Percentiles rank a stretch among this genome's conserved stretches.
Evolutionary conservation across 2,888 invertebrate species (phyloP).

Genomic region (Agrotis clavis): DNA sequence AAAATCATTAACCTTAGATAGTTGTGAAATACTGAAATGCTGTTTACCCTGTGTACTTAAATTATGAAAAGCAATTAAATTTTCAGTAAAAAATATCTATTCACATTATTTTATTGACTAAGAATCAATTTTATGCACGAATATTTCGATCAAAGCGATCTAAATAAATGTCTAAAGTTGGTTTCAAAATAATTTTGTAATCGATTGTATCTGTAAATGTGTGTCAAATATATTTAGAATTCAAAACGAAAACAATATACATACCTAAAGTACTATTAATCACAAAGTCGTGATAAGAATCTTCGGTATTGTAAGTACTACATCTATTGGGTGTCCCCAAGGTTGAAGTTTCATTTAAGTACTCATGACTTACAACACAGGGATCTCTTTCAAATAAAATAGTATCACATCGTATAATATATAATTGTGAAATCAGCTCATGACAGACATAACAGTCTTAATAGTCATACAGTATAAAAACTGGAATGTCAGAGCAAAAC

Average conservation of each 20-base stretch:
- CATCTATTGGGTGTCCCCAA: too few species aligned
- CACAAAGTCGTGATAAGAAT: background rate
- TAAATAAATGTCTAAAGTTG: slow-evolving; percentile 24
- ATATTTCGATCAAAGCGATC: slow-evolving; percentile 31
- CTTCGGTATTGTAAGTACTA: too few species aligned
- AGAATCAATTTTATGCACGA: slow-evolving; percentile 27
- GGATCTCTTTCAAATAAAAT: too few species aligned
- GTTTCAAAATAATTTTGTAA: slow-evolving; percentile 43
- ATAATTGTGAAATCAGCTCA: background rate
- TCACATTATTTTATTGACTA: slow-evolving; percentile 15
- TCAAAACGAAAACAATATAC: background rate
- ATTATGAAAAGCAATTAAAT: background rate
- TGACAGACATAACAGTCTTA: background rate
- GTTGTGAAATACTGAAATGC: background rate
- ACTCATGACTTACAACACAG: too few species aligned
- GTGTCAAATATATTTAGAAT: slow-evolving; percentile 25
- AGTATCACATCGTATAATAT: too few species aligned
- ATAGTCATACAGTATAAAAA: background rate
- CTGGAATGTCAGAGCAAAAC: background rate
- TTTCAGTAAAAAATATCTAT: slow-evolving; percentile 1
- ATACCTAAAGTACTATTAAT: background rate
- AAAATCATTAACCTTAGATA: background rate
- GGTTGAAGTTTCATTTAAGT: too few species aligned
- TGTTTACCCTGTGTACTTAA: background rate
- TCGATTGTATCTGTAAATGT: slow-evolving; percentile 10